phyloP scores from a whole-genome alignment of 2,888 invertebrate species.

The Scaptomyza reducta region DNA sequence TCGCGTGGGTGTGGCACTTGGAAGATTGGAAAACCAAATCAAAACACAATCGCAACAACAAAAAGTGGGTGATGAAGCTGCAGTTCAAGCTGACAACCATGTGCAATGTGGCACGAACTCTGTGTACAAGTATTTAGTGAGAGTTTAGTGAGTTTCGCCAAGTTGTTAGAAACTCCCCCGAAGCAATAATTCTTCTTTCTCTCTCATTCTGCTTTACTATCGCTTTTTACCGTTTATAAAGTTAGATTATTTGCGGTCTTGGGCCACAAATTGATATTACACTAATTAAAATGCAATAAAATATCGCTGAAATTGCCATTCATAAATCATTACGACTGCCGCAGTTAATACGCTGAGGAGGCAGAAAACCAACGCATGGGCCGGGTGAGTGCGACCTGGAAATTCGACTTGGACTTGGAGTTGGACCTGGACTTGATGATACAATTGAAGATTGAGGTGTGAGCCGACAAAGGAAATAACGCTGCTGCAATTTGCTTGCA shows the following conservation, averaged over 20 bases:
- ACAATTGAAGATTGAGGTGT: constrained; percentile 71
- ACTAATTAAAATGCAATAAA: constrained; percentile 83
- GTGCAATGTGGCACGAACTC: constrained; percentile 38
- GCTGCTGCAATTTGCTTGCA: constrained; percentile 77
- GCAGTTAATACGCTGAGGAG: constrained; percentile 34
- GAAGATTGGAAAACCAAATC: constrained; percentile 5
- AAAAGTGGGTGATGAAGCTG: constrained; percentile 10
- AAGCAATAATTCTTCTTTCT: neutral
- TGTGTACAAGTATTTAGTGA: constrained; percentile 57
- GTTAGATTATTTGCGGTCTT: constrained; percentile 22
- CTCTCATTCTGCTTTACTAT: neutral
- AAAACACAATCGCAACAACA: neutral
- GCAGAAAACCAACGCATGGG: constrained; percentile 27
- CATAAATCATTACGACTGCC: constrained; percentile 74
- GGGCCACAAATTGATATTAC: constrained; percentile 81
- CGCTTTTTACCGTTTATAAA: constrained; percentile 12
- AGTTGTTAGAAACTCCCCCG: constrained; percentile 30
- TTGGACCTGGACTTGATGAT: constrained; percentile 15
- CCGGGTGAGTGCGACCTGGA: constrained; percentile 17
- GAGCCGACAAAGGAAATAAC: constrained; percentile 78
- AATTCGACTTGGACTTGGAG: constrained; percentile 1
- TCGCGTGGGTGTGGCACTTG: constrained; percentile 62
- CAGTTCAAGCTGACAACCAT: constrained; percentile 36
- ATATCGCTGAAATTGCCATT: constrained; percentile 72
- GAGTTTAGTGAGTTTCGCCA: constrained; percentile 22